phyloP scores from a whole-genome alignment of 2,113 vertebrate species.

The Indicator indicator region DNA sequence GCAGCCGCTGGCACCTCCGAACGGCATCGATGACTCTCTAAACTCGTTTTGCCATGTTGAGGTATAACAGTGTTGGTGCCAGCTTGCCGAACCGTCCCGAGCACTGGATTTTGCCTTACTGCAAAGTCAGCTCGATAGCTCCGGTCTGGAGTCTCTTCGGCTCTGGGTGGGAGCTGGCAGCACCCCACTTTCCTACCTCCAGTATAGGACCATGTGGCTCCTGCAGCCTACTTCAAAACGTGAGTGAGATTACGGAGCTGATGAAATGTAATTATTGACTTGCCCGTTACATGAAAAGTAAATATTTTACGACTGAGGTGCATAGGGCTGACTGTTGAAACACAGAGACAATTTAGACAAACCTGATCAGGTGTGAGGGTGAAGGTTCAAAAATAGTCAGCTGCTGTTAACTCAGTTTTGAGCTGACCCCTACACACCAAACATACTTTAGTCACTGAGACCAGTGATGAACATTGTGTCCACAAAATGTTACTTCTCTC shows the following conservation, averaged over 20 bases:
- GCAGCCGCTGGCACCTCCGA: not conserved
- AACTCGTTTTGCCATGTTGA: not conserved
- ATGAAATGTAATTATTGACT: not conserved
- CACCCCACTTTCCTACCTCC: not conserved
- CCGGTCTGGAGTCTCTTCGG: not conserved
- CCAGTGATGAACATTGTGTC: not conserved
- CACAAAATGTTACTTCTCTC: not conserved
- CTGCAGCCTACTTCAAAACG: not conserved
- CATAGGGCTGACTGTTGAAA: not conserved
- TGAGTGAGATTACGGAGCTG: not conserved
- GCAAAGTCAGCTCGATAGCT: not conserved
- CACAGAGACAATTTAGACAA: not conserved
- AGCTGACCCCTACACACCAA: not conserved
- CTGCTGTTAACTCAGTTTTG: not conserved
- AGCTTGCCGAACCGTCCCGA: not conserved
- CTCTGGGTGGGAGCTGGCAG: not conserved
- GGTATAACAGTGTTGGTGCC: not conserved
- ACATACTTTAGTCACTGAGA: not conserved
- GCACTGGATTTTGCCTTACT: not conserved
- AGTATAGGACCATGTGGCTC: not conserved
- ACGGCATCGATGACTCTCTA: not conserved
- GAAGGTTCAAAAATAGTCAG: not conserved
- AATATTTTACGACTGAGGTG: not conserved
- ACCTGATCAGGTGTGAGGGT: not conserved
- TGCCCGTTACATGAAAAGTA: not conserved